phyloP scores from a whole-genome alignment of 2,113 vertebrate species.

The Gila orcuttii region DNA sequence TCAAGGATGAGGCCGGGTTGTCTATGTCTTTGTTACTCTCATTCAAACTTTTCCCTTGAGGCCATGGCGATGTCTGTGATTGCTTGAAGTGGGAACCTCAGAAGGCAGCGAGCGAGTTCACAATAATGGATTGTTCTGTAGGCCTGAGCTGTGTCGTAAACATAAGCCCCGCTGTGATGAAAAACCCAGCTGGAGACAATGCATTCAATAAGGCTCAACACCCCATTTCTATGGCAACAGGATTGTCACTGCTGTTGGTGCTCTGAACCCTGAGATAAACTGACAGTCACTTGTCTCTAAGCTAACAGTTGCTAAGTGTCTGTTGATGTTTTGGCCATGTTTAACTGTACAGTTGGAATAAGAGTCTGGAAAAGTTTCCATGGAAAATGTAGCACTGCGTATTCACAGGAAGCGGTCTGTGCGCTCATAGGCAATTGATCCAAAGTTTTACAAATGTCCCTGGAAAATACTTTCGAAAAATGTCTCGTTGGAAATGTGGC shows the following conservation, averaged over 20 bases:
- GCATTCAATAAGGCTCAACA: constrained; percentile 24
- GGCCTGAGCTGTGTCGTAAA: constrained; percentile 43
- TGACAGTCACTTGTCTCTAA: constrained; percentile 1
- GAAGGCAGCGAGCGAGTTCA: constrained; percentile 9
- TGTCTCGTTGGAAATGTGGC: not conserved
- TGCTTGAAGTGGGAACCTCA: constrained; percentile 17
- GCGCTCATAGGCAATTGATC: not conserved
- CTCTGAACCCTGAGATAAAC: constrained; percentile 29
- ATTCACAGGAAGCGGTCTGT: not conserved
- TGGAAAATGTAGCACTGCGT: not conserved
- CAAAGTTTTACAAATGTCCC: not conserved
- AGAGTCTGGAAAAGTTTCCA: not conserved
- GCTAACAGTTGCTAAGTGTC: constrained; percentile 15
- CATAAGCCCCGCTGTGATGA: constrained; percentile 44
- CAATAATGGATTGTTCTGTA: constrained; percentile 50
- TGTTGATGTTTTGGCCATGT: constrained; percentile 15
- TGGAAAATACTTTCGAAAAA: constrained; percentile 4
- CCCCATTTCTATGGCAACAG: constrained; percentile 37
- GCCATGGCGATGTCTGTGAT: not conserved
- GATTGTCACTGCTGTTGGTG: not conserved
- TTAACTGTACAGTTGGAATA: constrained; percentile 1
- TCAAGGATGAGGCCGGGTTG: not conserved
- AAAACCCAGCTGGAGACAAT: constrained; percentile 41
- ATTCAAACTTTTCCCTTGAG: constrained; percentile 27
- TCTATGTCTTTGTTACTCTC: constrained; percentile 25